Base-by-base conservation (phyloP, 2,888 invertebrate genomes). In the Agrotis segetum region DNA sequence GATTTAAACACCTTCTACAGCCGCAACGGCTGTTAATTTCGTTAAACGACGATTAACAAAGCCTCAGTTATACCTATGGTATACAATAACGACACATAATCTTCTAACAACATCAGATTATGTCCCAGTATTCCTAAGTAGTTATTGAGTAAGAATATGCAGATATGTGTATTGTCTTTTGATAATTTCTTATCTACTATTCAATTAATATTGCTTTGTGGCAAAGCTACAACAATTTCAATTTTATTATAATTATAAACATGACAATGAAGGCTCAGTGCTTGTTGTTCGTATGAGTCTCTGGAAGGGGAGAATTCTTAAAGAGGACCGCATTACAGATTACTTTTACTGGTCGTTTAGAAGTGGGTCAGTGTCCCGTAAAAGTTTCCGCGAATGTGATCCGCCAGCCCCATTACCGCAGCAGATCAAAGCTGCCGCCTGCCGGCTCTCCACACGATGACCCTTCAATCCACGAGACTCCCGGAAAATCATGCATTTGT, bases 301-400 rank as follows among this genome's bases (percentile, higher is more conserved):
- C 81, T 79, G 66, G 84, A 78, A 75, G 74, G 79, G 77, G 58
- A 79, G 71, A 77, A 86, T 89, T 89, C 90, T 90, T 91, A 85
- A 90, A 89, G 89, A 88, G 88, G 81, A 81, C 83, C 88, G 86
- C 80, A 88, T 91, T 90, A 90, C 81, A 84, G 86, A 90, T 88
- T 90, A 90, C 89, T 92, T 92, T 89, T 89, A 88, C 86, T 83
- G 85, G 79, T 87, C 81, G 91, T 92, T 94, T 87, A 93, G 94
- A 94, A 92, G 94, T 92, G 90, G 92, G 91, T 92, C 92, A 94
- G 92, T 91, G 94, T 95, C 93, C 94, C 95, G 95, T 94, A 88
- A 95, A 95, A 93, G 92, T 94, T 95, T 94, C 92, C 92, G 90
- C 91, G 89, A 92, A 87, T 92, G 90, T 92, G 94, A 92, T 92